These are phyloP conservation scores for Galendromus occidentalis DNA, from an alignment of 1,140 invertebrate species.

Conservation along the genomic window DNA sequence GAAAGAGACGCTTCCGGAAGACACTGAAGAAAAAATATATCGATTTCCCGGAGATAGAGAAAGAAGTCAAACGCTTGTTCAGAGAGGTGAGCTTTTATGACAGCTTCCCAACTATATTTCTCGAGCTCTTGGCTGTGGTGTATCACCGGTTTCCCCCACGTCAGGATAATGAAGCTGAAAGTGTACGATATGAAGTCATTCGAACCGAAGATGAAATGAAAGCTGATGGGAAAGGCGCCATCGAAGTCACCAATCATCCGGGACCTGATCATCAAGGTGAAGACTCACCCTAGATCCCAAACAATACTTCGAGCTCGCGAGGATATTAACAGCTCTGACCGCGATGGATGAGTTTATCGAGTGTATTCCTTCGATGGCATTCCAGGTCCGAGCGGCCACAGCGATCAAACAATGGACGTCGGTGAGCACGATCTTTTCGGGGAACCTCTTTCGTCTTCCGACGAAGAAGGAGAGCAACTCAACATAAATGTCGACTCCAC, in stretches of 20 bases:
- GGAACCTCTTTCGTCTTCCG: slow-evolving; percentile 59
- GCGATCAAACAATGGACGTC: slow-evolving; percentile 20
- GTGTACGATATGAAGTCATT: slow-evolving; percentile 76
- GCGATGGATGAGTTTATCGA: too few relatives aligned
- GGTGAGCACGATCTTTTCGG: slow-evolving; percentile 68
- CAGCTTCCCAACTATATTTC: too few relatives aligned
- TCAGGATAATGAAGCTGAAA: slow-evolving; percentile 66
- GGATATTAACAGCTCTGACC: too few relatives aligned
- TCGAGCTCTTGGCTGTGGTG: too few relatives aligned
- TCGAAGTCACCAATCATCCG: slow-evolving; percentile 29
- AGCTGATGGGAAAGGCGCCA: slow-evolving; percentile 24
- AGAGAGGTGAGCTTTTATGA: slow-evolving; percentile 31
- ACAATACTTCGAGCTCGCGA: too few relatives aligned
- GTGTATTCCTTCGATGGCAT: neutral
- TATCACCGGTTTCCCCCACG: too few relatives aligned
- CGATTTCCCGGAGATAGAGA: slow-evolving; percentile 92
- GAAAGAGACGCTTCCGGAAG: slow-evolving; percentile 76
- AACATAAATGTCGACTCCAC: slow-evolving; percentile 8
- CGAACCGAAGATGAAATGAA: slow-evolving; percentile 58
- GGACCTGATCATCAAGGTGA: slow-evolving; percentile 35
- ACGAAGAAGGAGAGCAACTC: slow-evolving; percentile 22
- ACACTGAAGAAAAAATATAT: slow-evolving; percentile 90
- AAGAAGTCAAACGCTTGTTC: slow-evolving; percentile 73
- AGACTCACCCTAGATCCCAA: too few relatives aligned
- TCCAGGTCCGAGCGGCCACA: slow-evolving; percentile 6